A percentile compares a stretch with the other conserved stretches of the same genome.
Evolutionary conservation across 2,113 vertebrate genomes (phyloP).

Genomic region (Ochotona curzoniae): DNA sequence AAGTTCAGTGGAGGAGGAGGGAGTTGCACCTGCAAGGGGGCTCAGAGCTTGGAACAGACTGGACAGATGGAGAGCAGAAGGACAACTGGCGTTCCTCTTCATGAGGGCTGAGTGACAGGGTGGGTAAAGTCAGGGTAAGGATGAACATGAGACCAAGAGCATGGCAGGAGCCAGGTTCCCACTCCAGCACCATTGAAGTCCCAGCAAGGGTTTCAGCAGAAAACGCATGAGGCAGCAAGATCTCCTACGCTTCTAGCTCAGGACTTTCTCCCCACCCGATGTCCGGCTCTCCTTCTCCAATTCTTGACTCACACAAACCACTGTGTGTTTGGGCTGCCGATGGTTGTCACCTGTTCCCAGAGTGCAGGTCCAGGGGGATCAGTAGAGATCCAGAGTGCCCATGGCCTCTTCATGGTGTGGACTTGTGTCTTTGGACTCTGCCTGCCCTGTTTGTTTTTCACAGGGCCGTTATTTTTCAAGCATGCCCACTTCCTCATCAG

Average conservation of each 20-base stretch:
- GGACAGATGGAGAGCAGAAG: not conserved
- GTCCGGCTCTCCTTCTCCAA: not conserved
- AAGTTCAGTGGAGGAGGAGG: not conserved
- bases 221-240: not conserved
- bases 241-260: not conserved
- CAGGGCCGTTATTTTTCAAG: fast-evolving
- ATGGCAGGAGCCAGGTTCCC: fast-evolving
- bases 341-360: no score
- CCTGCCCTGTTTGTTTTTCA: fast-evolving
- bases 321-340: no score
- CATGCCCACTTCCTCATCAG: not conserved
- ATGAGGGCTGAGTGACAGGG: fast-evolving
- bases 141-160: not conserved
- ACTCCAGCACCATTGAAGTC: fast-evolving
- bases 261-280: no score
- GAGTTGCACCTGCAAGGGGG: not conserved
- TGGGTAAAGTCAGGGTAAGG: fast-evolving
- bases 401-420: fast-evolving
- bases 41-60: not conserved
- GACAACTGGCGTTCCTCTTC: not conserved
- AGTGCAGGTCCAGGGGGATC: no score
- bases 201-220: not conserved
- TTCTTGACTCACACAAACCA: not conserved
- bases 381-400: not conserved
- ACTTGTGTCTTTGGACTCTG: not conserved